Evolutionary conservation across 1,140 invertebrate species (phyloP).

Genomic region (Glomeris maerens): DNA sequence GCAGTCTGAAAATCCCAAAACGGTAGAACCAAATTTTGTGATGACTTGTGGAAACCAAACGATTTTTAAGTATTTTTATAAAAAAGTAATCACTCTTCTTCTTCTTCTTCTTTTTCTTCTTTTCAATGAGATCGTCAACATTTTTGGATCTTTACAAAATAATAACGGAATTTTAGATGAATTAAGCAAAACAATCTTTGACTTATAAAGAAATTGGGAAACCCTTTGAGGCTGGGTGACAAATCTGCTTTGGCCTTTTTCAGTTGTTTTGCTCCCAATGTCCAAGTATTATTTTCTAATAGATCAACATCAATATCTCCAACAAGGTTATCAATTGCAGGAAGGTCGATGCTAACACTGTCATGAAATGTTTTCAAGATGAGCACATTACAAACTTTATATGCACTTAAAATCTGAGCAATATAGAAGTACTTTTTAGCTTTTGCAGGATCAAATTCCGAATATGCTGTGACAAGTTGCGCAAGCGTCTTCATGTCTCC

Average conservation of each 20-base stretch:
- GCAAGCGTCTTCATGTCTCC: conserved; percentile 63
- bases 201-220: no score
- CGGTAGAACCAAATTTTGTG: no score
- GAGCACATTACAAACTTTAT: background rate
- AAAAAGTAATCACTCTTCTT: conserved; percentile 15
- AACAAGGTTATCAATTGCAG: conserved; percentile 46
- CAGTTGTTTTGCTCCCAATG: conserved; percentile 67
- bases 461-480: conserved; percentile 74
- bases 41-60: background rate
- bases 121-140: conserved; percentile 15
- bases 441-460: conserved; percentile 55
- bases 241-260: conserved; percentile 50
- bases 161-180: no score
- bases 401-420: conserved; percentile 6
- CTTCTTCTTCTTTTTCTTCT: conserved; percentile 23
- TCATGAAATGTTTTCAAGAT: background rate
- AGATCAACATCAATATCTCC: conserved; percentile 62
- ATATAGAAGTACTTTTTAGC: conserved; percentile 40
- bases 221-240: no score
- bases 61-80: background rate
- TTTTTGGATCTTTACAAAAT: conserved; percentile 4
- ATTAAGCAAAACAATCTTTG: no score
- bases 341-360: conserved; percentile 40
- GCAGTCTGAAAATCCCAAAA: no score
- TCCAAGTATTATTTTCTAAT: conserved; percentile 72